Evolutionary conservation across 23 tunicate genomes (phyloP).

Genomic region (Styela clava): DNA sequence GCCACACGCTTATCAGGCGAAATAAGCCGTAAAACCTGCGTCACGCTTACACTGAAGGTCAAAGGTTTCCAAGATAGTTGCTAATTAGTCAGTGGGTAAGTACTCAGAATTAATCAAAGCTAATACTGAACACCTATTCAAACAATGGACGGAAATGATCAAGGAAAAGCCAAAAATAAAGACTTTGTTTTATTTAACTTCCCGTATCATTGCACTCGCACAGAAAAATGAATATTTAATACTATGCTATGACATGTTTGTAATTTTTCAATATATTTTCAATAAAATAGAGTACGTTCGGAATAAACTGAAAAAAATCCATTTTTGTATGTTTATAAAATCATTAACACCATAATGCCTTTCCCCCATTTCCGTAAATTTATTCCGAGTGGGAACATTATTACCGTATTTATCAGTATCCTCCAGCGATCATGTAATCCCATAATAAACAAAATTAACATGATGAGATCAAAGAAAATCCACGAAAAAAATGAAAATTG

Average conservation of each 20-base stretch:
- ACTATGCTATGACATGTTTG: too few species aligned
- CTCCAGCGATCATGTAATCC: background rate
- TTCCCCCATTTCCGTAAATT: too few species aligned
- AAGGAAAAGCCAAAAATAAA: background rate
- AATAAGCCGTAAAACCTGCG: background rate
- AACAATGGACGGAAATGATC: background rate
- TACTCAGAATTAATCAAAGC: background rate
- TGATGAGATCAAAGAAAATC: background rate
- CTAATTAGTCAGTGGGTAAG: background rate
- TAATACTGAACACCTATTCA: background rate
- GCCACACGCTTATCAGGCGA: too few species aligned
- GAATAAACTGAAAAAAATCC: too few species aligned
- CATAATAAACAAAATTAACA: background rate
- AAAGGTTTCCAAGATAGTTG: background rate
- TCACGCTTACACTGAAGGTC: background rate
- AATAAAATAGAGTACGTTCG: too few species aligned
- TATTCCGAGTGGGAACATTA: too few species aligned
- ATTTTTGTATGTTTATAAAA: too few species aligned
- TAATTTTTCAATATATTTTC: too few species aligned
- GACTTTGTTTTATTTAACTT: too few species aligned
- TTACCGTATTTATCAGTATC: background rate
- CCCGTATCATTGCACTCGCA: too few species aligned
- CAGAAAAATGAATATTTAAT: too few species aligned
- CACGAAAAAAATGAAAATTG: background rate
- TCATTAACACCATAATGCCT: too few species aligned